These are phyloP conservation scores for Odontamblyopus rebecca DNA, from an alignment of 2,797 vertebrate species.

Conservation along the genomic window DNA sequence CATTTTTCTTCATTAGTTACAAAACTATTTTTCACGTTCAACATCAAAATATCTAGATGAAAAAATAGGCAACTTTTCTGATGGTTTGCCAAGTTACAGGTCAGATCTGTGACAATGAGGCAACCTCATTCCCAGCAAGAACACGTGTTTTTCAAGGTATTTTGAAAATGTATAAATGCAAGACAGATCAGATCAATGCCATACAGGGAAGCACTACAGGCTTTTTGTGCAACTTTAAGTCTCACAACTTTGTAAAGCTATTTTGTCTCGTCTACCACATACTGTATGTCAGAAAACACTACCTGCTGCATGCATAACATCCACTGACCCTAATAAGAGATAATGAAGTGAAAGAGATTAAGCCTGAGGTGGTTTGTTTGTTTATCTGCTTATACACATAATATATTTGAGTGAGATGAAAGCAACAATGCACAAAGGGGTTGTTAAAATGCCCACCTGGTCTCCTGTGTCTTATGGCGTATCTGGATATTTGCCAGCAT, in stretches of 20 bases:
- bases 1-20: not conserved
- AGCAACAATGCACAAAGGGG: slow-evolving; percentile 41
- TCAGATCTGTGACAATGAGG: no score
- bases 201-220: no score
- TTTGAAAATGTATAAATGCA: no score
- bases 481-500: slow-evolving; percentile 52
- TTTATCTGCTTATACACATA: slow-evolving; percentile 31
- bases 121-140: no score
- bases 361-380: slow-evolving; percentile 27
- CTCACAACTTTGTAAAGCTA: no score
- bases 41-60: slow-evolving; percentile 2
- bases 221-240: no score
- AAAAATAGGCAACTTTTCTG: not conserved
- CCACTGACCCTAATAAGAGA: slow-evolving; percentile 14
- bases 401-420: slow-evolving; percentile 39
- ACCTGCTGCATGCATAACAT: not conserved
- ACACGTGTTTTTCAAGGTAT: no score
- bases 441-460: slow-evolving; percentile 30
- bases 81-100: no score
- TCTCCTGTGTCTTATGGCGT: slow-evolving; percentile 32
- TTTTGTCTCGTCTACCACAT: no score
- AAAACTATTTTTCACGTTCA: slow-evolving; percentile 10
- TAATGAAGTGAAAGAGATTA: slow-evolving; percentile 21
- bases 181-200: no score
- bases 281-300: no score